A percentile compares a stretch with the other conserved stretches of the same genome.
These are phyloP conservation scores for Drosophila tanythrix DNA, from an alignment of 2,888 invertebrate genomes.

Conservation along the genomic window DNA sequence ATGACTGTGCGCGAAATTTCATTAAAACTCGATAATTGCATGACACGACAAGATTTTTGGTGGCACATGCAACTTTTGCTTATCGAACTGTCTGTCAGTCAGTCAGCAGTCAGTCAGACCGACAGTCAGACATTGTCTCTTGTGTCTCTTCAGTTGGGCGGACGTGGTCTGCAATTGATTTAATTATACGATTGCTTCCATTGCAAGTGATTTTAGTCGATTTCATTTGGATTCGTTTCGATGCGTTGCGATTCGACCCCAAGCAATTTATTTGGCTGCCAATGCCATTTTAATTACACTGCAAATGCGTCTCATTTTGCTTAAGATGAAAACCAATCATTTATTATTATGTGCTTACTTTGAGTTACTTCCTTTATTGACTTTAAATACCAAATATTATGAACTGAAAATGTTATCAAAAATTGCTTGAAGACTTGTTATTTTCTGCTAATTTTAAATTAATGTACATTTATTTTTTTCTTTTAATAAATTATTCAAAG, in stretches of 20 bases:
- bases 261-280: conserved; percentile 28
- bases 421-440: not conserved
- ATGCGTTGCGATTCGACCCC: conserved; percentile 12
- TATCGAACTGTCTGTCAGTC: conserved; percentile 18
- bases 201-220: conserved; percentile 54
- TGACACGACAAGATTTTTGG: conserved; percentile 69
- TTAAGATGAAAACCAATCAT: conserved; percentile 30
- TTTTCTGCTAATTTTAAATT: not conserved
- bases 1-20: conserved; percentile 74
- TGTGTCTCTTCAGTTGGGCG: conserved; percentile 3
- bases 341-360: conserved; percentile 34
- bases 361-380: conserved; percentile 8
- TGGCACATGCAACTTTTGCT: conserved; percentile 35
- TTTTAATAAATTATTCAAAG: not conserved
- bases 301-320: conserved; percentile 23
- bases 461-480: not conserved
- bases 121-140: conserved; percentile 19
- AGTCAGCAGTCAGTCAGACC: not conserved
- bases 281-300: conserved; percentile 45
- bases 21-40: conserved; percentile 79
- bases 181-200: conserved; percentile 54
- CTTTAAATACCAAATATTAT: not conserved
- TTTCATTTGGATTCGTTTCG: conserved; percentile 17
- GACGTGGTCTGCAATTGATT: conserved; percentile 62
- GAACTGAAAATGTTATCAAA: not conserved